Evolutionary conservation across 2,113 vertebrate genomes (phyloP).

Genomic region (Rhinopomastus cyanomelas): DNA sequence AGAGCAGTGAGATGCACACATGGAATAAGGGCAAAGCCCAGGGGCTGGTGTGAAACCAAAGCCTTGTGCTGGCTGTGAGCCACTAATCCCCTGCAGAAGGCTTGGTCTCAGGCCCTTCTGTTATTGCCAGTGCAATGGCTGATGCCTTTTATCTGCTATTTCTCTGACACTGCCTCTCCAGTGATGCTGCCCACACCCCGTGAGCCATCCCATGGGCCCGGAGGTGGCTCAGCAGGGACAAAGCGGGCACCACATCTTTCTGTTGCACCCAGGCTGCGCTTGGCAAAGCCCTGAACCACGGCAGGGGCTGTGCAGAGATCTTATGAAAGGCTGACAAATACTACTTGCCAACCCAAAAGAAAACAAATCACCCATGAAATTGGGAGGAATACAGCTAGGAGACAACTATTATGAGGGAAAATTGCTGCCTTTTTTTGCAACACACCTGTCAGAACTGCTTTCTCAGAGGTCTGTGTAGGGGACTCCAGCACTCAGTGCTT

Average conservation of each 20-base stretch:
- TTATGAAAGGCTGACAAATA: not conserved
- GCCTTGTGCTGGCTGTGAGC: not conserved
- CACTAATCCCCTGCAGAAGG: not conserved
- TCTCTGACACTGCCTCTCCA: not conserved
- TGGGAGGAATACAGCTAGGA: not conserved
- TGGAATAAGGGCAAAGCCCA: not conserved
- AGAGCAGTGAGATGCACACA: not conserved
- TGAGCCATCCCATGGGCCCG: accelerated
- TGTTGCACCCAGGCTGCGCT: not conserved
- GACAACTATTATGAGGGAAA: not conserved
- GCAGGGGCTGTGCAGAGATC: not conserved
- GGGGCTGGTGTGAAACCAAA: not conserved
- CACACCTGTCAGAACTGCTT: not conserved
- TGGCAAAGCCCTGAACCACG: not conserved
- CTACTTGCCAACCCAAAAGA: not conserved
- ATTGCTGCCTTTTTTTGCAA: not conserved
- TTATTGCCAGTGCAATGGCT: not conserved
- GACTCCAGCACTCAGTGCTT: not conserved
- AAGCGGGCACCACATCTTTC: not conserved
- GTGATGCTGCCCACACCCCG: not conserved
- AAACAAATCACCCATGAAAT: not conserved
- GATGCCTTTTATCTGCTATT: not conserved
- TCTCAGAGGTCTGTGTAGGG: not conserved
- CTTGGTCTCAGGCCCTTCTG: not conserved
- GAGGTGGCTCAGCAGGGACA: not conserved